Percentiles rank a stretch among this genome's conserved stretches.
Evolutionary conservation across 2,797 vertebrate species (phyloP).

Genomic region (Falco columbarius): DNA sequence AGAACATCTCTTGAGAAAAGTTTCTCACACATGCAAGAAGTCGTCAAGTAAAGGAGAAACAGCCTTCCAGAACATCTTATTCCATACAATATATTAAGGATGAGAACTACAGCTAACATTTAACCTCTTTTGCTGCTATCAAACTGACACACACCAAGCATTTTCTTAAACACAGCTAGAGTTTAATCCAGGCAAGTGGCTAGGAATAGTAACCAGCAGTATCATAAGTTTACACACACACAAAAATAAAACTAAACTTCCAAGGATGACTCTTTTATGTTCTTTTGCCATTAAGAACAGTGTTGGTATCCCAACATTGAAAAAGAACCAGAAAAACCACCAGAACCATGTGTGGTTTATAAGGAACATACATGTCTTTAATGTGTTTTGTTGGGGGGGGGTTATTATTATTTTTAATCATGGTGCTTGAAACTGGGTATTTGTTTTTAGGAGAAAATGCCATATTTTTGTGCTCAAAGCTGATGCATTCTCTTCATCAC

Average conservation of each 20-base stretch:
- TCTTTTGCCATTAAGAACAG: neutral
- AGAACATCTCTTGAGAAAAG: neutral
- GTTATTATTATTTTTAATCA: neutral
- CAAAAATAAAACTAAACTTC: neutral
- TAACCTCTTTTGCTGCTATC: neutral
- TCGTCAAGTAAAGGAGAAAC: neutral
- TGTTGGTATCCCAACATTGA: neutral
- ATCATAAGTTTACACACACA: neutral
- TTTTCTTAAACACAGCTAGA: neutral
- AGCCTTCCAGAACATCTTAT: neutral
- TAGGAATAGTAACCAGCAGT: constrained; percentile 10
- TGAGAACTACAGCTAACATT: neutral
- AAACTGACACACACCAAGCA: neutral
- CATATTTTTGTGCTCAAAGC: neutral
- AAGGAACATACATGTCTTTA: neutral
- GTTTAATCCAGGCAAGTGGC: neutral
- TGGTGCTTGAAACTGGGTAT: neutral
- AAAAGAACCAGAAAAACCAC: neutral
- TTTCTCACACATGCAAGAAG: neutral
- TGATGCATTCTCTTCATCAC: accelerated
- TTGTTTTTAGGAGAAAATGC: neutral
- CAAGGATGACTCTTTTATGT: neutral
- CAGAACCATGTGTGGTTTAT: accelerated
- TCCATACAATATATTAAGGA: neutral
- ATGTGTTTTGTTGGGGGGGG: too few relatives aligned